These are phyloP conservation scores for Enteromius paludinosus DNA, from an alignment of 2,797 vertebrate species.

Conservation along the genomic window DNA sequence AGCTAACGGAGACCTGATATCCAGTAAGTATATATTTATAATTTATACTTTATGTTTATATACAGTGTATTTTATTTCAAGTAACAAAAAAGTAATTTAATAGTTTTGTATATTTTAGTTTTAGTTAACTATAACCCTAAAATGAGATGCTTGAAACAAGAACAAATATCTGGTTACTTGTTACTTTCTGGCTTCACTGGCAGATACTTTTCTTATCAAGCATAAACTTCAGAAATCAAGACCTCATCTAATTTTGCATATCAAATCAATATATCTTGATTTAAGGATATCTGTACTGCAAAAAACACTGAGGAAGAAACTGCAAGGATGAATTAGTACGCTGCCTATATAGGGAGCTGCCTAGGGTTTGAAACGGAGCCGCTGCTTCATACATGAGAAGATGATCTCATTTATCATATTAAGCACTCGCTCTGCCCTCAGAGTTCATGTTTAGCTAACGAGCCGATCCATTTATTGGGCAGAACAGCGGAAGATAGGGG, in stretches of 20 bases:
- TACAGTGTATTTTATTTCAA: not conserved
- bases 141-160: not conserved
- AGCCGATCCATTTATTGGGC: constrained; percentile 35
- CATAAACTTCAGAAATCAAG: not conserved
- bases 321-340: not conserved
- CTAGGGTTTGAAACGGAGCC: not conserved
- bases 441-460: constrained; percentile 27
- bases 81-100: not conserved
- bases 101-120: not conserved
- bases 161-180: not conserved
- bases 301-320: not conserved
- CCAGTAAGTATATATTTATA: not conserved
- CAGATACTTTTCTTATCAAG: not conserved
- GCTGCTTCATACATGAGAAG: not conserved
- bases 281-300: not conserved
- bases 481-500: not conserved
- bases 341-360: not conserved
- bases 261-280: too few species aligned
- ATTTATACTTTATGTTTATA: not conserved
- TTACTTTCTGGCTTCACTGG: too few species aligned
- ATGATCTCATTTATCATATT: constrained; percentile 4
- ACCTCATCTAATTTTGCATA: not conserved
- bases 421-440: constrained; percentile 3
- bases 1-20: too few species aligned
- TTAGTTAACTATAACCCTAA: not conserved